Evolutionary conservation across 2,113 vertebrate genomes (phyloP).

Genomic region (Callorhinus ursinus): DNA sequence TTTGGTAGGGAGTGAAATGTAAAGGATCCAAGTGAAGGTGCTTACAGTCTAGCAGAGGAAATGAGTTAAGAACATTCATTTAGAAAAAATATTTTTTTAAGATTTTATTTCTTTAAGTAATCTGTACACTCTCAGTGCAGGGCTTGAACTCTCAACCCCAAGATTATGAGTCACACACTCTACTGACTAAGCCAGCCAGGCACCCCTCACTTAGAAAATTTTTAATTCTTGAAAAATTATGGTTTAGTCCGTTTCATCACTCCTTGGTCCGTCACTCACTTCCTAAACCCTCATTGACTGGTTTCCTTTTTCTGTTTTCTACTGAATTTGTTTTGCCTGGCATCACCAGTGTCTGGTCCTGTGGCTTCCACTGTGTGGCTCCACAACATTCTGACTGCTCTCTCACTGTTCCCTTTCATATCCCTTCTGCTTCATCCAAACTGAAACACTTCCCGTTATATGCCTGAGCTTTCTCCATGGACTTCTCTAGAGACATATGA

Average conservation of each 20-base stretch:
- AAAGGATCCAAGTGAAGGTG: not conserved
- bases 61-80: conserved; percentile 3
- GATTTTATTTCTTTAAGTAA: not conserved
- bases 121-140: not conserved
- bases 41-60: not conserved
- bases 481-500: not conserved
- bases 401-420: not conserved
- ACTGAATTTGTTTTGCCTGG: not conserved
- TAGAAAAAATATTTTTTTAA: not conserved
- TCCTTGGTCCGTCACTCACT: not conserved
- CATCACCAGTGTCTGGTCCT: not conserved
- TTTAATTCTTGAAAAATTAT: conserved; percentile 28
- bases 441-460: not conserved
- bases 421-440: not conserved
- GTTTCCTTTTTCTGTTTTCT: not conserved
- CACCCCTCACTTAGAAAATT: not conserved
- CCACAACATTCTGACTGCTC: not conserved
- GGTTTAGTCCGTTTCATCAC: not conserved
- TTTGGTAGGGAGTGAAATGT: not conserved
- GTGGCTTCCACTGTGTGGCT: not conserved
- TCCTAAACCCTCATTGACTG: not conserved
- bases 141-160: not conserved
- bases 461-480: not conserved
- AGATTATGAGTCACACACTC: not conserved
- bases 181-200: not conserved